A percentile compares a stretch with the other conserved stretches of the same genome.
Conservation (phyloP, 2,888 invertebrate species). For the Tetranychus piercei region DNA sequence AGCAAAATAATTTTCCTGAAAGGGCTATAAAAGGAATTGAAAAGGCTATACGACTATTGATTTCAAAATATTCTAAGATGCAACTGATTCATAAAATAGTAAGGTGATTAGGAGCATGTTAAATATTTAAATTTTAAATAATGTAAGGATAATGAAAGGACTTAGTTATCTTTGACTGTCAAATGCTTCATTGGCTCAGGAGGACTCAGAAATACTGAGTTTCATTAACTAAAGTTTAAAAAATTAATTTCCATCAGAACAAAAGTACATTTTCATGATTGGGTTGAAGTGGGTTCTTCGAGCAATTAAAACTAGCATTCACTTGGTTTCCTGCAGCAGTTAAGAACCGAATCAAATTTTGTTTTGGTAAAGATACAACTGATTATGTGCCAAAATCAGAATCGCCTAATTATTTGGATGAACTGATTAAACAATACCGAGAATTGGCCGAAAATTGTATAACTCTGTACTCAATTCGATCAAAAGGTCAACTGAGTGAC, state of each 20-base stretch:
- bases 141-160: no score
- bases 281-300: neutral
- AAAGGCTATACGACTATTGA: no score
- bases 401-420: constrained; percentile 3
- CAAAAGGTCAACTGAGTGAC: neutral
- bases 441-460: neutral
- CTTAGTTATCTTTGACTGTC: neutral
- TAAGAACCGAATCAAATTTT: neutral
- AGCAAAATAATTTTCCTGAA: no score
- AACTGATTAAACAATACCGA: neutral
- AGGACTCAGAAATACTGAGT: neutral
- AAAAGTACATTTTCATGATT: neutral
- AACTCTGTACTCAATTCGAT: neutral
- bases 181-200: neutral
- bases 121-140: no score
- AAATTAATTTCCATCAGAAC: neutral
- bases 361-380: neutral
- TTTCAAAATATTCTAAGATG: no score
- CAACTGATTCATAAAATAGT: no score
- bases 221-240: neutral
- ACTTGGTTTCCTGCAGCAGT: neutral
- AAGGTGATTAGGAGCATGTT: no score
- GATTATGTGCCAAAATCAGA: neutral
- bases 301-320: constrained; percentile 7
- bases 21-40: no score